Evolutionary conservation across 2,113 vertebrate species (phyloP).

Genomic region (Actenoides hombroni): DNA sequence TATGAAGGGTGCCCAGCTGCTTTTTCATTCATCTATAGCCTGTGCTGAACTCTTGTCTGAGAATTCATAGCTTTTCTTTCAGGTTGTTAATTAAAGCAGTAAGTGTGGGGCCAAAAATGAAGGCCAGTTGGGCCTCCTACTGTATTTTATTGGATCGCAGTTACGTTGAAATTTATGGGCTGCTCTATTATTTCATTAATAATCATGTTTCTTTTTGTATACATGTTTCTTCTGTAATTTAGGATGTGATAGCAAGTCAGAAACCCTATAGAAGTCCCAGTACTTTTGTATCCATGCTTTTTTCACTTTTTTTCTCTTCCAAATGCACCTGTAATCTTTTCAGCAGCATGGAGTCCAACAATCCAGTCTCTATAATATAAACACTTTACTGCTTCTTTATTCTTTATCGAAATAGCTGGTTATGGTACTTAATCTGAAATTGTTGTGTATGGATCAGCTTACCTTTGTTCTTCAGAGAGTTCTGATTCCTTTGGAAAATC

Average conservation of each 20-base stretch:
- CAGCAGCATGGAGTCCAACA: background rate
- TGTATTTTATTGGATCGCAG: background rate
- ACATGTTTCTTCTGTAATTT: background rate
- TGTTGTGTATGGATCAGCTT: background rate
- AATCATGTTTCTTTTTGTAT: background rate
- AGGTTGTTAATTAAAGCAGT: background rate
- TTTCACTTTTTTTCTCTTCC: rapidly evolving
- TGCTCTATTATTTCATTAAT: background rate
- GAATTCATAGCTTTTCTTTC: background rate
- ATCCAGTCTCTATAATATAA: background rate
- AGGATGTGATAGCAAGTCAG: background rate
- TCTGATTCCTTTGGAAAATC: background rate
- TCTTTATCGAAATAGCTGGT: background rate
- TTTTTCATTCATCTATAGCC: background rate
- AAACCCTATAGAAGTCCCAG: background rate
- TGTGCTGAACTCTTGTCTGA: background rate
- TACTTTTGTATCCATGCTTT: background rate
- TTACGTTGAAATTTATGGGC: background rate
- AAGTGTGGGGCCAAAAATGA: background rate
- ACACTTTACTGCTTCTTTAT: background rate
- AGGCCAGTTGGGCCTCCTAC: background rate
- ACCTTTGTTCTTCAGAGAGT: background rate
- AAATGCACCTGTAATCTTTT: background rate
- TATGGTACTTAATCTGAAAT: background rate
- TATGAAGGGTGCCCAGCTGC: background rate